Evolutionary conservation across 2,113 vertebrate genomes (phyloP).

Genomic region (Cyphomyrus plagiostoma): DNA sequence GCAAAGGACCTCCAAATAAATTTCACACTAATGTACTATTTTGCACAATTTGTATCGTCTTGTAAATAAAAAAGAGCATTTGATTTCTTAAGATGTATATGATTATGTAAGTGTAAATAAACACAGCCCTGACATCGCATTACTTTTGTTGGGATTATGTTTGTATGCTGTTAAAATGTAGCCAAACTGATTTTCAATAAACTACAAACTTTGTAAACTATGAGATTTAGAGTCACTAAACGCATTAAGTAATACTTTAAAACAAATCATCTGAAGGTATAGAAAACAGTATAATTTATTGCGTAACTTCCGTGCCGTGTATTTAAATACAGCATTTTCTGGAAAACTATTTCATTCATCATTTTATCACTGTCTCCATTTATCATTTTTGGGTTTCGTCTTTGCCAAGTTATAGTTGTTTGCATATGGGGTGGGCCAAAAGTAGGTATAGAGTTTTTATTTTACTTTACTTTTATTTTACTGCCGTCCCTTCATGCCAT

Average conservation of each 20-base stretch:
- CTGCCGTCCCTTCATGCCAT: too few relatives aligned
- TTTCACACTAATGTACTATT: conserved; percentile 45
- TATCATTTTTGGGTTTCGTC: not conserved
- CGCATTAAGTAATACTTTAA: not conserved
- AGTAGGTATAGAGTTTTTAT: too few relatives aligned
- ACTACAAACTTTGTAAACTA: not conserved
- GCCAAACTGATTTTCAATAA: not conserved
- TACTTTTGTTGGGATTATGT: not conserved
- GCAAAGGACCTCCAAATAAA: conserved; percentile 44
- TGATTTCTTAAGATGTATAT: conserved; percentile 50
- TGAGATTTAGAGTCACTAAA: not conserved
- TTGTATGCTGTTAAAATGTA: not conserved
- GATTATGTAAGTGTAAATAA: conserved; percentile 51
- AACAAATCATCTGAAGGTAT: not conserved
- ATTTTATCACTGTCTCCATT: not conserved
- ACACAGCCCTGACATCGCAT: conserved; percentile 38
- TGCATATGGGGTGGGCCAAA: not conserved
- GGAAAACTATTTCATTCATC: not conserved
- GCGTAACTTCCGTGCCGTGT: not conserved
- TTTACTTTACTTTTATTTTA: not conserved
- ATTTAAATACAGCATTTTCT: not conserved
- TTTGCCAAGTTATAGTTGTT: not conserved
- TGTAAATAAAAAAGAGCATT: conserved; percentile 42
- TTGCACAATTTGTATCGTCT: conserved; percentile 55
- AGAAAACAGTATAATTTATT: not conserved